phyloP scores from a whole-genome alignment of 2,888 invertebrate genomes.

The Serripes groenlandicus region DNA sequence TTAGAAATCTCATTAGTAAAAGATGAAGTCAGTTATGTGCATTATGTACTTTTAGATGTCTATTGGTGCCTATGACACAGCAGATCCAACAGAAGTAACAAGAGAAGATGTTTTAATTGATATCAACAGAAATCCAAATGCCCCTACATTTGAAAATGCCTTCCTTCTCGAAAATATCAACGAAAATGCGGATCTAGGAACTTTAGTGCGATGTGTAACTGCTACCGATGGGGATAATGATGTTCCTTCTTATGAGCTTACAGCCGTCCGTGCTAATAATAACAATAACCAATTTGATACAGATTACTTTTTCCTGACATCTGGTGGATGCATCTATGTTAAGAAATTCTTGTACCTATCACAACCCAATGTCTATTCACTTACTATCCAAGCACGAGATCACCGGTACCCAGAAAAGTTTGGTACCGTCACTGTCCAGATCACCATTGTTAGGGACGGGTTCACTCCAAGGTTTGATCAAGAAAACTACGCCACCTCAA shows the following conservation, averaged over 20 bases:
- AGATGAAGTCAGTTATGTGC: too few relatives aligned
- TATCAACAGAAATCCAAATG: conserved; percentile 75
- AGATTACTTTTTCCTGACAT: conserved; percentile 57
- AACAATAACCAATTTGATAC: conserved; percentile 36
- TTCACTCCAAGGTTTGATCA: conserved; percentile 62
- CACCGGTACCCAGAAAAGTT: conserved; percentile 71
- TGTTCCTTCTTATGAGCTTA: conserved; percentile 62
- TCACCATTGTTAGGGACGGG: conserved; percentile 69
- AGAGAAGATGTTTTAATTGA: conserved; percentile 70
- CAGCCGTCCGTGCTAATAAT: conserved; percentile 18
- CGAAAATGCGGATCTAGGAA: conserved; percentile 82
- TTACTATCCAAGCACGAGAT: conserved; percentile 71
- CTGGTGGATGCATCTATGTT: conserved; percentile 70
- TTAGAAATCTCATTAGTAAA: too few relatives aligned
- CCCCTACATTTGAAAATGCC: conserved; percentile 67
- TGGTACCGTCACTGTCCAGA: conserved; percentile 71
- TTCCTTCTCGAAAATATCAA: conserved; percentile 69
- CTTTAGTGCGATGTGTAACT: conserved; percentile 90
- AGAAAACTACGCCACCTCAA: conserved; percentile 46
- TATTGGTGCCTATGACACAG: conserved; percentile 75
- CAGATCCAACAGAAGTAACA: conserved; percentile 66
- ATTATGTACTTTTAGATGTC: conserved; percentile 59
- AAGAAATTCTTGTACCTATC: conserved; percentile 51
- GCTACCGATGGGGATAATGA: conserved; percentile 76
- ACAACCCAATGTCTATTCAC: conserved; percentile 58